phyloP scores from a whole-genome alignment of 2,113 vertebrate genomes.

The Pogona vitticeps region DNA sequence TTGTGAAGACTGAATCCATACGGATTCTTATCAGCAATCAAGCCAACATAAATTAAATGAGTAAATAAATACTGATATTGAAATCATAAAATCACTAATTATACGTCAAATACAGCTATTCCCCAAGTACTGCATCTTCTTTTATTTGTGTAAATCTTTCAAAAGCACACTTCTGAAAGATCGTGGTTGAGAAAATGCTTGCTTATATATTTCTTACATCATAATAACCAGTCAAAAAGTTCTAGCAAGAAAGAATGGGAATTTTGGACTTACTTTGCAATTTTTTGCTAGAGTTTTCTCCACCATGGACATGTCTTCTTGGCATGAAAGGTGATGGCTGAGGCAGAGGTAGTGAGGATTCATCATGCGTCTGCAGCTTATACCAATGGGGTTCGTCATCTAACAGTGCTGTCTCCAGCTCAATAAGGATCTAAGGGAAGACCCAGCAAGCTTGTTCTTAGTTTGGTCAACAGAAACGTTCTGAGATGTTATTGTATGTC shows the following conservation, averaged over 20 bases:
- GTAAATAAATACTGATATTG: neutral
- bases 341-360: conserved; percentile 96
- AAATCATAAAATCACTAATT: rapidly evolving
- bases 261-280: conserved; percentile 89
- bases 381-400: conserved; percentile 98
- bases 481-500: neutral
- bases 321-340: conserved; percentile 97
- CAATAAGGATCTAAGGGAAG: conserved; percentile 91
- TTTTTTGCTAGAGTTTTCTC: conserved; percentile 95
- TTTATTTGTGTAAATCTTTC: neutral
- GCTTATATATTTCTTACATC: neutral
- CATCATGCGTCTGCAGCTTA: conserved; percentile 95
- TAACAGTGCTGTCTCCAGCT: conserved; percentile 94
- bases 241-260: neutral
- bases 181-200: neutral
- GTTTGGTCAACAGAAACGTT: neutral
- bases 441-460: conserved; percentile 52
- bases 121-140: neutral
- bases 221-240: neutral
- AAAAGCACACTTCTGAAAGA: conserved; percentile 7
- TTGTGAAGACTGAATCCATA: neutral
- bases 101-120: neutral
- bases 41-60: neutral
- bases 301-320: conserved; percentile 88
- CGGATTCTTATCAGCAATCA: conserved; percentile 3